These are phyloP conservation scores for Lypha dubia DNA, from an alignment of 2,888 invertebrate genomes.

Conservation along the genomic window DNA sequence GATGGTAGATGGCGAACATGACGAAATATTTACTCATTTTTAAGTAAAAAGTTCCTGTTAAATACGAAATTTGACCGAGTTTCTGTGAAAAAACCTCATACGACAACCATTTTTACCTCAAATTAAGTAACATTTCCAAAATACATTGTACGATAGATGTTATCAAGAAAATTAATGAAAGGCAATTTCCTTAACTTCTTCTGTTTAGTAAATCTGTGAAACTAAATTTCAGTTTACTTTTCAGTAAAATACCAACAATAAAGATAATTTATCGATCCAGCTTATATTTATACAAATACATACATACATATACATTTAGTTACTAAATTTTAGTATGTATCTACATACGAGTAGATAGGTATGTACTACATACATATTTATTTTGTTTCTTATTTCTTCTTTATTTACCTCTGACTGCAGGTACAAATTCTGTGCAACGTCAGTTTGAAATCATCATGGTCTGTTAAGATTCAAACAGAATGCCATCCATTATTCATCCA, in stretches of 20 bases:
- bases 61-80: too few species aligned
- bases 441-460: conserved; percentile 61
- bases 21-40: too few species aligned
- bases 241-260: background rate
- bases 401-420: background rate
- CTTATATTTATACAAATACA: background rate
- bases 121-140: background rate
- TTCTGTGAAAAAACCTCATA: too few species aligned
- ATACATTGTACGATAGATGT: background rate
- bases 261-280: background rate
- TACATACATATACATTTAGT: background rate
- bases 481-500: conserved; percentile 33
- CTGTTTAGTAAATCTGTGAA: background rate
- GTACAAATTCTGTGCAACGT: conserved; percentile 62
- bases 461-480: conserved; percentile 54
- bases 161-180: background rate
- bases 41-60: too few species aligned
- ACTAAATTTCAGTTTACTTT: background rate
- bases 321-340: too few species aligned
- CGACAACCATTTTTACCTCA: too few species aligned
- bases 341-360: background rate
- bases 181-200: background rate
- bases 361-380: background rate
- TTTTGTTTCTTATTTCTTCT: background rate
- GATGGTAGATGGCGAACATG: too few species aligned